Evolutionary conservation across 2,797 vertebrate genomes (phyloP).

Genomic region (Chaetophractus vellerosus): DNA sequence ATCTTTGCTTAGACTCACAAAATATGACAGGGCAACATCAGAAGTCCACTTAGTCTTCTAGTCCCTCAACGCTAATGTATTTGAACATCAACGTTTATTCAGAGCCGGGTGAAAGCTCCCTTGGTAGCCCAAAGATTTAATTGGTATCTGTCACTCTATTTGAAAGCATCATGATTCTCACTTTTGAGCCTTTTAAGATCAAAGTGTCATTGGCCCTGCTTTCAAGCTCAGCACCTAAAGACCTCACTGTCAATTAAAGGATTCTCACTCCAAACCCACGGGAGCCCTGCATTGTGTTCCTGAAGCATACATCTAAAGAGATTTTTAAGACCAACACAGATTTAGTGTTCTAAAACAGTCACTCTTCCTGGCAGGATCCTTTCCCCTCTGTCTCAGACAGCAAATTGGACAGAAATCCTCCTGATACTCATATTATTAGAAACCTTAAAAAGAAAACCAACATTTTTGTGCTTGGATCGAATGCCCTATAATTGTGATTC

Average conservation of each 20-base stretch:
- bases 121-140: slow-evolving; percentile 78
- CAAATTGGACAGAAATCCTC: slow-evolving; percentile 65
- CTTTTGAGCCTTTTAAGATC: slow-evolving; percentile 86
- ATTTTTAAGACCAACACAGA: slow-evolving; percentile 55
- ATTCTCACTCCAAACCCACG: slow-evolving; percentile 64
- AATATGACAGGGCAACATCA: slow-evolving; percentile 9
- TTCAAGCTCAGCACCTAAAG: slow-evolving; percentile 81
- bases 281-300: background rate
- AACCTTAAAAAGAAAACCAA: slow-evolving; percentile 39
- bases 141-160: slow-evolving; percentile 83
- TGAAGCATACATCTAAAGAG: slow-evolving; percentile 41
- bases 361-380: background rate
- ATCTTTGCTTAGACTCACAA: slow-evolving; percentile 7
- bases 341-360: slow-evolving; percentile 69
- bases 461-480: slow-evolving; percentile 34
- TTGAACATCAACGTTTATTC: slow-evolving; percentile 82
- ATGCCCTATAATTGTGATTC: background rate
- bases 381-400: background rate
- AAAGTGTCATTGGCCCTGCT: slow-evolving; percentile 81
- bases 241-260: slow-evolving; percentile 82
- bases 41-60: background rate
- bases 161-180: slow-evolving; percentile 80
- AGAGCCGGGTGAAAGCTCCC: slow-evolving; percentile 74
- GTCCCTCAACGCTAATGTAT: slow-evolving; percentile 50
- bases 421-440: slow-evolving; percentile 12